Percentiles rank a stretch among this genome's conserved stretches.
Evolutionary conservation across 2,113 vertebrate species (phyloP).

Genomic region (Anser brachyrhynchus): DNA sequence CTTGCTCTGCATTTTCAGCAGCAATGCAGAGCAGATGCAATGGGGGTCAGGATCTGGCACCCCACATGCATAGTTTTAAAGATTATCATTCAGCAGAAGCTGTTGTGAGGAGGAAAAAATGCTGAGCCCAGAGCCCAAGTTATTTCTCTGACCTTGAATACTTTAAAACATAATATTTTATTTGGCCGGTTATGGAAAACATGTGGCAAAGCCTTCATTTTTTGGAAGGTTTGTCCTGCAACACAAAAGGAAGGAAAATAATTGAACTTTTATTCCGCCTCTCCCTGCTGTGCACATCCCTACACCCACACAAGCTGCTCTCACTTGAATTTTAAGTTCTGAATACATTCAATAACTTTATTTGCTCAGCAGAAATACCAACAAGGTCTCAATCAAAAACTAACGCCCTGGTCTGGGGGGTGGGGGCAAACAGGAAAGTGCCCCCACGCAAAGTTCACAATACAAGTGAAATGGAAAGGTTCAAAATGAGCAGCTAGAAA

Average conservation of each 20-base stretch:
- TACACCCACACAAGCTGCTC: not conserved
- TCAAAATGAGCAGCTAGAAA: not conserved
- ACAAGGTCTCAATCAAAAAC: not conserved
- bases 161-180: conserved; percentile 39
- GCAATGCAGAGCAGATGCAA: not conserved
- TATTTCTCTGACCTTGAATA: not conserved
- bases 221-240: not conserved
- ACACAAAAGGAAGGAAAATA: conserved; percentile 2
- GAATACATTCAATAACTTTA: not conserved
- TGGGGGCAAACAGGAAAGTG: not conserved
- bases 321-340: conserved; percentile 28
- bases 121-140: not conserved
- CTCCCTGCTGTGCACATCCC: not conserved
- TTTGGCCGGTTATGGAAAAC: conserved; percentile 11
- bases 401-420: not conserved
- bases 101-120: conserved; percentile 8
- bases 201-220: conserved; percentile 17
- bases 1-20: not conserved
- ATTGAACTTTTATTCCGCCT: not conserved
- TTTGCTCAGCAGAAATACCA: not conserved
- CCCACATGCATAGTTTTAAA: not conserved
- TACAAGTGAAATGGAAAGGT: not conserved
- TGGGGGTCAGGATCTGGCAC: not conserved
- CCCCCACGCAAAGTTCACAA: not conserved
- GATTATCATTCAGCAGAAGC: not conserved